These are phyloP conservation scores for Atta colombica DNA, from an alignment of 1,140 invertebrate genomes.

Conservation along the genomic window DNA sequence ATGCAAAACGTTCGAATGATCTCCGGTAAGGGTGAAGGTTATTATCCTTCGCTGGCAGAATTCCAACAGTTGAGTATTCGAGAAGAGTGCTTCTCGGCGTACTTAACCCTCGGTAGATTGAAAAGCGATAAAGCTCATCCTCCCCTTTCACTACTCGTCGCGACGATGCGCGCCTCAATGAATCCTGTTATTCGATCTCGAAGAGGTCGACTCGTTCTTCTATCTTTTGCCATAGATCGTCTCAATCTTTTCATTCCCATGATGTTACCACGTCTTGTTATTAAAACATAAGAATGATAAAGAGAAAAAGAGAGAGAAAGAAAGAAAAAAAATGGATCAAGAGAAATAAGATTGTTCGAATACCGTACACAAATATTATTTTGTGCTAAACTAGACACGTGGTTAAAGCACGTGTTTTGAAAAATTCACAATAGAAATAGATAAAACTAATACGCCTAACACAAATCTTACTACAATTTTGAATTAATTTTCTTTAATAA, in stretches of 20 bases:
- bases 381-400: background rate
- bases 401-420: background rate
- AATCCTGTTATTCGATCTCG: constrained; percentile 64
- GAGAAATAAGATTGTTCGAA: background rate
- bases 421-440: background rate
- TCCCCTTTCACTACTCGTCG: constrained; percentile 28
- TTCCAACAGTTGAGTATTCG: constrained; percentile 75
- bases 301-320: background rate
- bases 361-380: background rate
- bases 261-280: constrained; percentile 10
- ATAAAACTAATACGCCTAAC: no score
- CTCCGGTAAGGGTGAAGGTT: constrained; percentile 76
- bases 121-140: constrained; percentile 76
- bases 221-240: constrained; percentile 10
- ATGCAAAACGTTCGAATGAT: constrained; percentile 62
- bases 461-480: background rate
- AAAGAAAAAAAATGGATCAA: background rate
- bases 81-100: constrained; percentile 73
- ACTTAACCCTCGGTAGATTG: constrained; percentile 75
- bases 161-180: constrained; percentile 33
- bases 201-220: constrained; percentile 26
- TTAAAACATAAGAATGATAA: background rate
- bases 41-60: constrained; percentile 79
- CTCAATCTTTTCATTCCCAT: background rate
- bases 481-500: background rate